Conservation (phyloP, 2,113 vertebrate species). For the Siniperca chuatsi region DNA sequence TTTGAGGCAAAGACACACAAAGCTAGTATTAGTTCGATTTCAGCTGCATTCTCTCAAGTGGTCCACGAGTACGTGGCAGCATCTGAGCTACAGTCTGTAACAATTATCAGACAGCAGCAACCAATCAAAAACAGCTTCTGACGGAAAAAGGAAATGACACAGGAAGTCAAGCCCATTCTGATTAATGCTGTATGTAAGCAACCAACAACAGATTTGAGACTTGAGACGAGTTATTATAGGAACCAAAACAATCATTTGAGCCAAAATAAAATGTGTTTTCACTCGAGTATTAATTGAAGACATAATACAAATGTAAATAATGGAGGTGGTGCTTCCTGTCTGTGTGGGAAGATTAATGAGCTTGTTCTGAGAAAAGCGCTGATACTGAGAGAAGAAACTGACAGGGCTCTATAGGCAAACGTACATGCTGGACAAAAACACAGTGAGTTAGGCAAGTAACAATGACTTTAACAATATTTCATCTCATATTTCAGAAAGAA, state of each 20-base stretch:
- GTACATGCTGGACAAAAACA: background rate
- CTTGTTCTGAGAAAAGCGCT: background rate
- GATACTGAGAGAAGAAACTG: background rate
- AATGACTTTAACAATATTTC: background rate
- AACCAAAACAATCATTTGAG: background rate
- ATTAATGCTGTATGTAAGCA: background rate
- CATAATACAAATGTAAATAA: background rate
- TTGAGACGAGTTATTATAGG: background rate
- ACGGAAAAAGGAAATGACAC: slow-evolving; percentile 35
- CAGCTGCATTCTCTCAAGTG: background rate
- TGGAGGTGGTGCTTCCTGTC: background rate
- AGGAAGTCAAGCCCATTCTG: background rate
- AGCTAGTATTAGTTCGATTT: background rate
- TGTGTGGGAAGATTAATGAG: background rate
- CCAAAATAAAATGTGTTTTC: slow-evolving; percentile 2
- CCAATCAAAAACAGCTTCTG: slow-evolving; percentile 26
- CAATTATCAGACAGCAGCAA: slow-evolving; percentile 18
- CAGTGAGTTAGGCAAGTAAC: background rate
- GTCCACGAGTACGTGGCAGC: slow-evolving; percentile 21
- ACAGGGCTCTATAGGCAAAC: background rate
- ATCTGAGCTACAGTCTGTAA: background rate
- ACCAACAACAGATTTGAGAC: background rate
- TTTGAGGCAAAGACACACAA: slow-evolving; percentile 11
- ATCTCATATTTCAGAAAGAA: background rate
- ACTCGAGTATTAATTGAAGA: background rate